Base-by-base conservation (phyloP, 2,113 vertebrate species). In the Amphilophus citrinellus region DNA sequence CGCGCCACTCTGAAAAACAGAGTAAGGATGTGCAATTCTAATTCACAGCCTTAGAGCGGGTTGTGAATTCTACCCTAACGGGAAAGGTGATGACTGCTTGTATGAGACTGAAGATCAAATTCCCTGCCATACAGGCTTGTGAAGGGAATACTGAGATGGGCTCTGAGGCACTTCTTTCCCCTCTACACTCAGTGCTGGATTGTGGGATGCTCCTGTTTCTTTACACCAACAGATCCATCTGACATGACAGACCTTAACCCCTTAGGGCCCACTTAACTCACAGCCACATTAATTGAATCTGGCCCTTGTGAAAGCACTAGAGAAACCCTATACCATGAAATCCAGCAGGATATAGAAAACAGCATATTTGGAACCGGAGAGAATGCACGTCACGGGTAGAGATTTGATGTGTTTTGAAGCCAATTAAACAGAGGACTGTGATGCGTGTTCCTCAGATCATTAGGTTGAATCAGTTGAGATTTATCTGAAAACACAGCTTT, bases 231-330 rank as follows among this genome's bases (percentile, higher is more conserved):
- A 93, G 90, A 92, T 94, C 91, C 91, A 94, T 94, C 91, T 90
- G 88, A 94, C 94, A 89, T 90, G 94, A 95, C 93, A 94, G 92
- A 90, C 88, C 86, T 94, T 93, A 94, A 94, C 88, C 93, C 93
- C 92, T 86, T 71, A 86, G 92, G 92, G 92, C 88, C 92, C 91
- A 94, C 93, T 96, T 95, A 93, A 90, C 90, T 93, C 88, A 75
- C 79, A 89, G 80, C 85, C 83, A 90, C 82, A 87, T 91, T 94
- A 93, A 95, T 93, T 94, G 89, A 93, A 92, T 91, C 80, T 85
- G 77, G 90, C 89, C 84, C 83, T 88, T 62, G 79, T 84, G 78
- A 86, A 91, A 76, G 82, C 77, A 79, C 85, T 44, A 47, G 62
- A 78, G 85, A 82, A 93, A 87, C 18, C 42, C 58, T 73, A 85